A percentile compares a stretch with the other conserved stretches of the same genome.
These are phyloP conservation scores for Auanema sp. DNA, from an alignment of 2,888 invertebrate genomes.

Conservation along the genomic window DNA sequence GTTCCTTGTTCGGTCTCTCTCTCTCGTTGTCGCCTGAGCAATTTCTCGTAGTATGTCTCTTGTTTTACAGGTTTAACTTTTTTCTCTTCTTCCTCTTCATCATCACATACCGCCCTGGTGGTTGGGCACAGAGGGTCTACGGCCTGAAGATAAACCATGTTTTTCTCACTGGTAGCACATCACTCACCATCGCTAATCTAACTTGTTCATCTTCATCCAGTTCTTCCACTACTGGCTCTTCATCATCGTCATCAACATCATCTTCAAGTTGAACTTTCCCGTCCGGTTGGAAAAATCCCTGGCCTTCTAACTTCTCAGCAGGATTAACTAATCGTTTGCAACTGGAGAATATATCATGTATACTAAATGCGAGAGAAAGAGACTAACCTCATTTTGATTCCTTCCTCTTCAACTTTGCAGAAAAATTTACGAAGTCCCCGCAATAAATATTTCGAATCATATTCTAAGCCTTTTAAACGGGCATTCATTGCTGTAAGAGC, in stretches of 20 bases:
- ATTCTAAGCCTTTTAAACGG: slow-evolving; percentile 23
- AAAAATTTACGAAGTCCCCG: slow-evolving; percentile 15
- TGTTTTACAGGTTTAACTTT: slow-evolving; percentile 30
- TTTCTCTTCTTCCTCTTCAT: slow-evolving; percentile 25
- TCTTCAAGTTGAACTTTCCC: slow-evolving; percentile 34
- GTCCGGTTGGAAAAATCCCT: slow-evolving; percentile 38
- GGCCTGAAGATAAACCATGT: slow-evolving; percentile 7
- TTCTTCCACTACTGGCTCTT: slow-evolving; percentile 14
- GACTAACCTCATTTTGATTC: slow-evolving; percentile 20
- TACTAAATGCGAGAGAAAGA: not conserved
- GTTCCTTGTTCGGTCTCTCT: slow-evolving; percentile 19
- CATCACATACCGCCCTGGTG: slow-evolving; percentile 35
- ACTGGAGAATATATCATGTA: slow-evolving; percentile 8
- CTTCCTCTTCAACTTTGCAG: slow-evolving; percentile 24
- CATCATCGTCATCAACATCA: slow-evolving; percentile 10
- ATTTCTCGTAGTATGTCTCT: slow-evolving; percentile 37
- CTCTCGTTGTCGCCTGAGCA: slow-evolving; percentile 29
- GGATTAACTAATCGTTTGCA: slow-evolving; percentile 39
- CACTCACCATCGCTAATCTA: not conserved
- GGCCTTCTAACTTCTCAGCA: slow-evolving; percentile 37
- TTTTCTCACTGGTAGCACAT: too few relatives aligned
- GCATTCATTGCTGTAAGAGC: too few relatives aligned
- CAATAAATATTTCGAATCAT: slow-evolving; percentile 22
- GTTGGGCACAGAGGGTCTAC: slow-evolving; percentile 39
- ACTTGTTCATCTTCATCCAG: slow-evolving; percentile 5